Evolutionary conservation across 2,113 vertebrate species (phyloP).

Genomic region (Microcebus murinus): DNA sequence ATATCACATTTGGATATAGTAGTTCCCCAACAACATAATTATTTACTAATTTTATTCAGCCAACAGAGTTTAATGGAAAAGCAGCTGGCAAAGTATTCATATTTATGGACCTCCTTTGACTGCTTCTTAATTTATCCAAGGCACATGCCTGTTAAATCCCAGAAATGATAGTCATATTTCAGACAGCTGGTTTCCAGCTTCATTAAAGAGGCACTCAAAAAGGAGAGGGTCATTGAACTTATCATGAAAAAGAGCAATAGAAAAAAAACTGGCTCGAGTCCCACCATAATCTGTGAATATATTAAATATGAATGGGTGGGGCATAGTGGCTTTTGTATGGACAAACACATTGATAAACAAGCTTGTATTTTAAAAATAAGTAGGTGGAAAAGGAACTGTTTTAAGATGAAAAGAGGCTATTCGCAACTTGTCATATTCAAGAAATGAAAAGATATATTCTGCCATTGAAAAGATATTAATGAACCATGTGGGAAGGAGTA

Average conservation of each 20-base stretch:
- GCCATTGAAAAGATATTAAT: background rate
- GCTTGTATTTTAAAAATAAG: background rate
- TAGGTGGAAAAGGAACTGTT: background rate
- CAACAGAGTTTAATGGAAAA: slow-evolving; percentile 85
- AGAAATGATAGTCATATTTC: slow-evolving; percentile 78
- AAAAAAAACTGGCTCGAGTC: background rate
- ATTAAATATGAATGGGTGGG: background rate
- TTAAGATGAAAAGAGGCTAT: background rate
- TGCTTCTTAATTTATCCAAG: slow-evolving; percentile 81
- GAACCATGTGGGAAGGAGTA: background rate
- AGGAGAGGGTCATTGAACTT: slow-evolving; percentile 78
- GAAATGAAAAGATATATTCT: background rate
- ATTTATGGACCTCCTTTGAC: slow-evolving; percentile 82
- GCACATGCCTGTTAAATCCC: slow-evolving; percentile 72
- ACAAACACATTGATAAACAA: background rate
- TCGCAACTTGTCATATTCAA: background rate
- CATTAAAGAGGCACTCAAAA: slow-evolving; percentile 68
- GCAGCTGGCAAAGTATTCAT: slow-evolving; percentile 85
- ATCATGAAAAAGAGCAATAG: slow-evolving; percentile 39
- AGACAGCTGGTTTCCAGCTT: slow-evolving; percentile 78
- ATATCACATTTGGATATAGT: slow-evolving; percentile 76
- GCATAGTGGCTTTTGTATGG: background rate
- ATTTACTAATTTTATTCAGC: slow-evolving; percentile 87
- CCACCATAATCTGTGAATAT: background rate
- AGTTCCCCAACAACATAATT: slow-evolving; percentile 86